Evolutionary conservation across 2,113 vertebrate species (phyloP).

Genomic region (Propithecus coquereli): DNA sequence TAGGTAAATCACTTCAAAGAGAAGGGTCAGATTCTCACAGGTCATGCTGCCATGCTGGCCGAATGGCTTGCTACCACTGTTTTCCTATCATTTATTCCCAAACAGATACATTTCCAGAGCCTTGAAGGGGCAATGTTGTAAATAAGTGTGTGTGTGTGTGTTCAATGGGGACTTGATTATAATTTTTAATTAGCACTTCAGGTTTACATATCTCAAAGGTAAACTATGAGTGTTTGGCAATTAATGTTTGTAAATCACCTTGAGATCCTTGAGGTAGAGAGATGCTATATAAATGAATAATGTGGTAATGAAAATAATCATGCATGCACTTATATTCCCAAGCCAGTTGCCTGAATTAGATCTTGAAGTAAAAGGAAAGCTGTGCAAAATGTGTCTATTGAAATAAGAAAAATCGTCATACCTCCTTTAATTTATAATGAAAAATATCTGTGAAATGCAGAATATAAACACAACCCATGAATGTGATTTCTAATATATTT

Average conservation of each 20-base stretch:
- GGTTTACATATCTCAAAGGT: constrained; percentile 36
- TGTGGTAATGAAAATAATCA: constrained; percentile 49
- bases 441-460: neutral
- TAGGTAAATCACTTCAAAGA: neutral
- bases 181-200: constrained; percentile 59
- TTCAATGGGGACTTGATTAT: neutral
- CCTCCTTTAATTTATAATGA: neutral
- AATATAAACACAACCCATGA: neutral
- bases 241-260: constrained; percentile 61
- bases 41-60: neutral
- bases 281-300: constrained; percentile 51
- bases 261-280: neutral
- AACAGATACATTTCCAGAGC: neutral
- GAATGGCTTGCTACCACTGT: neutral
- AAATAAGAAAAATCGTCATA: constrained; percentile 31
- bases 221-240: constrained; percentile 42
- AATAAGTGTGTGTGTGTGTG: neutral
- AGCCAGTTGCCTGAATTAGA: neutral
- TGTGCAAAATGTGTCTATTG: neutral
- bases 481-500: neutral
- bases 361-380: constrained; percentile 4
- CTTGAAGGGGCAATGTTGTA: neutral
- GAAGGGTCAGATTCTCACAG: neutral
- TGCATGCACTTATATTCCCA: neutral
- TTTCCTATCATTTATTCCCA: neutral